A percentile compares a stretch with the other conserved stretches of the same genome.
Evolutionary conservation across 2,797 vertebrate species (phyloP).

Genomic region (Premnoplex brunnescens): DNA sequence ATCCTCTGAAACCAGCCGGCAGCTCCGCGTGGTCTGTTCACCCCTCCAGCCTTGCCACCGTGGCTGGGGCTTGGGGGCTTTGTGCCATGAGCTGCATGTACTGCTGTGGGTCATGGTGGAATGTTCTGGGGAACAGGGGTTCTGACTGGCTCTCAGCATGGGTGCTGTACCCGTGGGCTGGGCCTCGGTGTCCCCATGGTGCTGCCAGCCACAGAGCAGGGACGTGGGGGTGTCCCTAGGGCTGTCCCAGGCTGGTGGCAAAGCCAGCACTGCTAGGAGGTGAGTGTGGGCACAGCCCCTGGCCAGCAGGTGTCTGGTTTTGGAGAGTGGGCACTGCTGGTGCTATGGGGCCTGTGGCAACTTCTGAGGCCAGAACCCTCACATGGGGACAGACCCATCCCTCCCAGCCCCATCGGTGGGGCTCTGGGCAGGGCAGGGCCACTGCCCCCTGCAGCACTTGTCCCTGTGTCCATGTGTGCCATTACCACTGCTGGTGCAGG

Average conservation of each 20-base stretch:
- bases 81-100: rapidly evolving
- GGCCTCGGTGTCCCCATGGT: not conserved
- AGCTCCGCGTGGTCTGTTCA: conserved; percentile 27
- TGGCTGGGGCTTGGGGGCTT: rapidly evolving
- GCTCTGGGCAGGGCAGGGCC: not conserved
- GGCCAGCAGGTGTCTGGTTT: not conserved
- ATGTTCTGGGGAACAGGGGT: rapidly evolving
- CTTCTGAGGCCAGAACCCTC: not conserved
- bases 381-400: rapidly evolving
- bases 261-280: not conserved
- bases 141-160: not conserved
- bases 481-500: rapidly evolving
- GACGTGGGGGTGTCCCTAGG: rapidly evolving
- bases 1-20: conserved; percentile 5
- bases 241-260: rapidly evolving
- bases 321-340: not conserved
- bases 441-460: rapidly evolving
- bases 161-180: not conserved
- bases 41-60: rapidly evolving
- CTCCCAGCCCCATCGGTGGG: rapidly evolving
- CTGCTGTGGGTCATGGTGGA: rapidly evolving
- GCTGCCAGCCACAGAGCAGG: not conserved
- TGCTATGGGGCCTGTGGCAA: not conserved
- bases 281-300: not conserved
- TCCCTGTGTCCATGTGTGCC: rapidly evolving